Base-by-base conservation (phyloP, 1,140 invertebrate species). In the Saccostrea echinata region DNA sequence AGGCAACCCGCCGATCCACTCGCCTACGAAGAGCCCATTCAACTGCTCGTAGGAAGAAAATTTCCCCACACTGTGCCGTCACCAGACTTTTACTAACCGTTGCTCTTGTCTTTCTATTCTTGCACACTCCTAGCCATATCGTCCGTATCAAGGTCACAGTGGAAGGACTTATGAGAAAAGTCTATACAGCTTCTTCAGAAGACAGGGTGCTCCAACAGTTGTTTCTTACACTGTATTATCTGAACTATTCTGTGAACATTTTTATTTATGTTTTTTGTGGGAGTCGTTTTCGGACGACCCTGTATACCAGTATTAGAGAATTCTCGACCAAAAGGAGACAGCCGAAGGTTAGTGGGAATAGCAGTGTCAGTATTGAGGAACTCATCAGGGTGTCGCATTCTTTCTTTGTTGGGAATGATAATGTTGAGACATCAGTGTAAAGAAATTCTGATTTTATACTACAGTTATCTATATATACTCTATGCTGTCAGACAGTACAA, bases 181-280 rank as follows among this genome's bases (percentile, higher is more conserved):
- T 21, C 30, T 51, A 86, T 27, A 71, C 53, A 16, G 52, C 80
- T 33, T 88, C 87, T 57, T 12, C 12, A 33, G 21, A 87, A 61
- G 81, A 91, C 55, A 81, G 86, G 11, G 86, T 93, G 95, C 1
- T 93, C 96, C 96, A 97, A 90, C 96, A 96, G 71, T 94, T 95
- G 84, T 94, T 93, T 89, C 96, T 94, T 88, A 93, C 95, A 27
- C 94, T 97, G 18, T 98, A 97, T 94, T 96, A 97, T 91, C 97
- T 97, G 21, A 97, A 98, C 94, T 98, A 97, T 92, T 97, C 97
- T 84, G 97, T 98, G 68, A 98, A 98, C 95, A 97, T 98, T 93
- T 95, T 97, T 18, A 95, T 98, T 21, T 98, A 98, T 94, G 97
- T 91, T 3, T 52, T 81, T 0, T 92, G 89, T 55, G 91, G 92